Base-by-base conservation (phyloP, 1,140 invertebrate species). In the Druon quercuslanigerum region DNA sequence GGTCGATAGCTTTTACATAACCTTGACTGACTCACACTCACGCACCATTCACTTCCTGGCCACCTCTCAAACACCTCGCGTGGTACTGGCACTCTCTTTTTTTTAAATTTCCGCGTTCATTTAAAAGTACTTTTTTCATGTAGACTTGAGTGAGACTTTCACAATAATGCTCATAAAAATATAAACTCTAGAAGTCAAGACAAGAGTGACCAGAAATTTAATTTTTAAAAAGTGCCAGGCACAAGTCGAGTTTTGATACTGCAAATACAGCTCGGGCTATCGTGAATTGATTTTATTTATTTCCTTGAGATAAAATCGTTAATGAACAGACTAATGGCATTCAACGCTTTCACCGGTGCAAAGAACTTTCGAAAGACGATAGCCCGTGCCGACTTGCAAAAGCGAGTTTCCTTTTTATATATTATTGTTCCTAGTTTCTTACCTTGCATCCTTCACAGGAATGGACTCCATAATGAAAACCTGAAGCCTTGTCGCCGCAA, bases 391-490 rank as follows among this genome's bases (percentile, higher is more conserved):
- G 40, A 46, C 25, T 33, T 4, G 25, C 25, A 33, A 33, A 33
- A 3, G 16, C 5, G 6, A 66, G 20, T 66, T 40, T 40, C n/a
- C 54, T 19, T 56, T 56, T 56, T 19, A 19, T n/a, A 5, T 56
- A 8, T 13, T 66, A 40, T 20, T 66, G 14, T 50, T 50, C 14
- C 16, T 20, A 40, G 25, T 46, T 46, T 91, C 95, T 95, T 94
- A 99, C 98, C 95, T 99, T 99, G 93, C 99, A 99, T 86, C 99
- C 99, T 93, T 99, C 99, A 92, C 99, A 99, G 74, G 98, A 99
- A 86, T 99, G 99, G 79, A 99, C 98, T 50, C 98, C 99, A 94
- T 99, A 99, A 91, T 99, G 98, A 92, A 99, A 99, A 40, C 99
- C 99, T 72, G 97, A 99, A 66, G 99, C 98, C 90, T 99, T 99